phyloP scores from a whole-genome alignment of 1,140 invertebrate species.

The Drosophila arawakana region DNA sequence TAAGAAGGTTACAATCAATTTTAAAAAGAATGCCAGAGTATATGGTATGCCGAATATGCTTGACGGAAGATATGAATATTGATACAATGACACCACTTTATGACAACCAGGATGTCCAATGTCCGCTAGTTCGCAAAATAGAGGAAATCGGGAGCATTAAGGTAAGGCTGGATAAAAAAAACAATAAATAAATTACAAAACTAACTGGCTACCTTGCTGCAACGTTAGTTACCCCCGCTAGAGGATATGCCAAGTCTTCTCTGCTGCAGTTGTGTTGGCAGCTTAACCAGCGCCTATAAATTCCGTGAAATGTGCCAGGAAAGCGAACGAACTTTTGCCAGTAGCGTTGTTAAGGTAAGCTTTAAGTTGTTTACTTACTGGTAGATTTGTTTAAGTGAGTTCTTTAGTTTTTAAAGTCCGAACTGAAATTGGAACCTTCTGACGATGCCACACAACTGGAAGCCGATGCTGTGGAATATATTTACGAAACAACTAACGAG shows the following conservation, averaged over 20 bases:
- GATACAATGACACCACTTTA: constrained; percentile 74
- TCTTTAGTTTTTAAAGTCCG: constrained; percentile 43
- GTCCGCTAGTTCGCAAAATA: constrained; percentile 68
- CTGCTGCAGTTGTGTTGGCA: constrained; percentile 63
- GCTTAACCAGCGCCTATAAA: constrained; percentile 61
- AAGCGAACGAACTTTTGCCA: constrained; percentile 72
- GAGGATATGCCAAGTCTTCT: constrained; percentile 78
- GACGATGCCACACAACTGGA: constrained; percentile 58
- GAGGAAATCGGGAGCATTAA: constrained; percentile 77
- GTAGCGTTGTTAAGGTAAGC: constrained; percentile 71
- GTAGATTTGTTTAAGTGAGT: neutral
- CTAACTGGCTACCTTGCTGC: neutral
- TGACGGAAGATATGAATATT: constrained; percentile 66
- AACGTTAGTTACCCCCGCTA: constrained; percentile 63
- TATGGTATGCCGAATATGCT: constrained; percentile 74
- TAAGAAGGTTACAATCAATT: constrained; percentile 8
- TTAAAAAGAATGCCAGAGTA: constrained; percentile 69
- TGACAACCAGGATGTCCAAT: constrained; percentile 60
- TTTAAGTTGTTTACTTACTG: neutral
- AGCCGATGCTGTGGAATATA: constrained; percentile 63
- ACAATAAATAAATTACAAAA: neutral
- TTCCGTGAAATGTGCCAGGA: constrained; percentile 73
- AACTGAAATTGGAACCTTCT: constrained; percentile 69
- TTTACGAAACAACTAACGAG: constrained; percentile 70
- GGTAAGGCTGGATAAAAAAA: constrained; percentile 28